Conservation (phyloP, 1,140 invertebrate genomes). For the Drosophila guanche region DNA sequence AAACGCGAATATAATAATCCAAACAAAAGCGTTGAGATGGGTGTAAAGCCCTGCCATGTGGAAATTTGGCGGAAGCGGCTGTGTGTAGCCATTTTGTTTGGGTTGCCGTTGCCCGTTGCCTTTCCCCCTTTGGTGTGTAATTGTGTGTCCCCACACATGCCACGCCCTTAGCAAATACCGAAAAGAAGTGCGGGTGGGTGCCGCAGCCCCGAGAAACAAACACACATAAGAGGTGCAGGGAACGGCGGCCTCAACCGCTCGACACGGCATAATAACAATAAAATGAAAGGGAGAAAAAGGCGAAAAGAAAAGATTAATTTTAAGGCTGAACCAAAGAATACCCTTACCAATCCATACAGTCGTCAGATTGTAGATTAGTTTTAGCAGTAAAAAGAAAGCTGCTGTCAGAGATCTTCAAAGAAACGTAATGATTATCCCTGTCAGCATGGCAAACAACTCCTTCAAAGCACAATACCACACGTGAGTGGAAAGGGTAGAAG, state of each 20-base stretch:
- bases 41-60: constrained; percentile 60
- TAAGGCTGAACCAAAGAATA: too few species aligned
- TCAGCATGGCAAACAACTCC: too few species aligned
- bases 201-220: background rate
- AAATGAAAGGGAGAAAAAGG: constrained; percentile 34
- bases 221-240: background rate
- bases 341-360: too few species aligned
- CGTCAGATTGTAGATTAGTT: too few species aligned
- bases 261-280: constrained; percentile 69
- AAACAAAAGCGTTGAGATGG: constrained; percentile 50
- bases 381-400: too few species aligned
- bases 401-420: too few species aligned
- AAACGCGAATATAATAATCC: constrained; percentile 80
- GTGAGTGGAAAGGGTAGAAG: constrained; percentile 23
- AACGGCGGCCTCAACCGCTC: constrained; percentile 25
- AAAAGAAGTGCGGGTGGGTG: constrained; percentile 28
- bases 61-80: constrained; percentile 67
- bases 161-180: constrained; percentile 16
- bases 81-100: constrained; percentile 72
- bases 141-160: constrained; percentile 54
- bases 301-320: constrained; percentile 4
- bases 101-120: constrained; percentile 20
- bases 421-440: too few species aligned
- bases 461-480: background rate
- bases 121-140: constrained; percentile 43